Evolutionary conservation across 2,888 invertebrate species (phyloP).

Genomic region (Parthenolecanium corni): DNA sequence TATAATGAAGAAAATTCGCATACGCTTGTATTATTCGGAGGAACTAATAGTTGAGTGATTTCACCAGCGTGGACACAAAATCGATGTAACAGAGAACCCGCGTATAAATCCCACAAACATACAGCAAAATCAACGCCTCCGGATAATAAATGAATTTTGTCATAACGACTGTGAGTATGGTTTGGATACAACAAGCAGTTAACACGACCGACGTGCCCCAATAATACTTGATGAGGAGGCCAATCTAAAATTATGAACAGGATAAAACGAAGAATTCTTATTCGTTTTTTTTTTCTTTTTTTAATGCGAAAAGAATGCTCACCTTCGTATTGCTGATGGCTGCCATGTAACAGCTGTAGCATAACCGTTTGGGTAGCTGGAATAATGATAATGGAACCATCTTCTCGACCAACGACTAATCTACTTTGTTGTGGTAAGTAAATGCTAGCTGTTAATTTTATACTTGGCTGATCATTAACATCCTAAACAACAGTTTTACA

Average conservation of each 20-base stretch:
- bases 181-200: constrained; percentile 92
- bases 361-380: constrained; percentile 93
- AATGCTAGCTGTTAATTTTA: constrained; percentile 83
- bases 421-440: constrained; percentile 88
- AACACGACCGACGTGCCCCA: constrained; percentile 85
- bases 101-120: constrained; percentile 88
- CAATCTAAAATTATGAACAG: constrained; percentile 49
- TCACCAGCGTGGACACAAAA: constrained; percentile 98
- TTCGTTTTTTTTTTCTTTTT: neutral
- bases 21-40: constrained; percentile 77
- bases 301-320: too few species aligned
- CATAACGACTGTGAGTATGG: constrained; percentile 77
- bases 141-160: constrained; percentile 76
- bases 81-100: constrained; percentile 75
- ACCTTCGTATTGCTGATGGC: constrained; percentile 69
- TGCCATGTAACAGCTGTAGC: constrained; percentile 78
- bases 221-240: constrained; percentile 75
- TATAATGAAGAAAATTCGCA: too few species aligned
- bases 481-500: constrained; percentile 38
- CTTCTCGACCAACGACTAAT: constrained; percentile 85
- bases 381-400: constrained; percentile 90
- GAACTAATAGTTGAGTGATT: constrained; percentile 85
- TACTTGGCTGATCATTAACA: constrained; percentile 38
- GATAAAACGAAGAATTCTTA: neutral
- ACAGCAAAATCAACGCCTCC: constrained; percentile 98